Conservation (phyloP, 2,888 invertebrate genomes). For the Cryptocephalus primarius region DNA sequence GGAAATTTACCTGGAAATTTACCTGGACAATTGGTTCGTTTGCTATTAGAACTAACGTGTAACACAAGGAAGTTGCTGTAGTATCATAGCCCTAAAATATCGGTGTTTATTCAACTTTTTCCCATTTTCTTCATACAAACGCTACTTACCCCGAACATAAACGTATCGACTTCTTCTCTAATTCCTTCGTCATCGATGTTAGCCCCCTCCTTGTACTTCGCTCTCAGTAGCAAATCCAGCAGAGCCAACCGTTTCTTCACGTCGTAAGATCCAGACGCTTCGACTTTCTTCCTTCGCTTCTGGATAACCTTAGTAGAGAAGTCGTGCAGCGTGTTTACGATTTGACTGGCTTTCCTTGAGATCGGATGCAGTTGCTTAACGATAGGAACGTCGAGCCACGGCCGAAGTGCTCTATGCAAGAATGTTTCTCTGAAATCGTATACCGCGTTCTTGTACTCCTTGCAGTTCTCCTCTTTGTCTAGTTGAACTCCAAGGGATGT, state of each 20-base stretch:
- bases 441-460: slow-evolving; percentile 11
- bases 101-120: too few relatives aligned
- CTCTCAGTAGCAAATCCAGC: slow-evolving; percentile 44
- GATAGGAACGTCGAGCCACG: slow-evolving; percentile 8
- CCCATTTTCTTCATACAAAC: too few relatives aligned
- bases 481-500: slow-evolving; percentile 7
- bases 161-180: slow-evolving; percentile 51
- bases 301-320: slow-evolving; percentile 11
- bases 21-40: slow-evolving; percentile 30
- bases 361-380: not conserved
- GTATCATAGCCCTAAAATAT: slow-evolving; percentile 49
- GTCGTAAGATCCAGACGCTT: slow-evolving; percentile 3
- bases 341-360: slow-evolving; percentile 1
- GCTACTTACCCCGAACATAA: slow-evolving; percentile 42
- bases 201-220: slow-evolving; percentile 38
- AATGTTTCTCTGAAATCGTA: slow-evolving; percentile 7
- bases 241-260: slow-evolving; percentile 38
- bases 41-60: slow-evolving; percentile 18
- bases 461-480: slow-evolving; percentile 2
- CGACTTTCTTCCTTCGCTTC: slow-evolving; percentile 6
- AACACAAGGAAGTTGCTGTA: slow-evolving; percentile 36
- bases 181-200: slow-evolving; percentile 42
- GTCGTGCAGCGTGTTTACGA: slow-evolving; percentile 5
- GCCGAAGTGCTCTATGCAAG: slow-evolving; percentile 5
- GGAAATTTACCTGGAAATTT: slow-evolving; percentile 18